Evolutionary conservation across 2,888 invertebrate genomes (phyloP).

Genomic region (Sycophila texana): DNA sequence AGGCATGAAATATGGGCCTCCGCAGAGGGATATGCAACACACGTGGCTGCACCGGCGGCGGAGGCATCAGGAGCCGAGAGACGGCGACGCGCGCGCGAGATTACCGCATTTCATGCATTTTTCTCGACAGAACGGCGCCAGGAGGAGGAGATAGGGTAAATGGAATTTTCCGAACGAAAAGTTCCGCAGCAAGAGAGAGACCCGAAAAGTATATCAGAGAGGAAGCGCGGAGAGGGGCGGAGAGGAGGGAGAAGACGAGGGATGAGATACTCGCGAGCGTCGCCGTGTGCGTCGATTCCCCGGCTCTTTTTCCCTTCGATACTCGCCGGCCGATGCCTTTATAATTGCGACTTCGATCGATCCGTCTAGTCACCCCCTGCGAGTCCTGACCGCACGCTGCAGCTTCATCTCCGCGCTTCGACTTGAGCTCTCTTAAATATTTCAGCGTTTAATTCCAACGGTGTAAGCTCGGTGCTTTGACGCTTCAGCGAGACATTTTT

Average conservation of each 20-base stretch:
- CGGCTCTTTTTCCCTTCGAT: neutral
- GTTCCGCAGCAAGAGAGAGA: neutral
- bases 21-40: neutral
- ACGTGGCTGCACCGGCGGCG: slow-evolving; percentile 8
- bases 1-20: slow-evolving; percentile 42
- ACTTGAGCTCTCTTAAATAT: slow-evolving; percentile 23
- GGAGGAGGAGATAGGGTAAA: slow-evolving; percentile 41
- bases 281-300: neutral
- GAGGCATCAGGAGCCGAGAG: neutral
- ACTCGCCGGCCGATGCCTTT: slow-evolving; percentile 16
- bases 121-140: slow-evolving; percentile 24
- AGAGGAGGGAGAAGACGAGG: neutral
- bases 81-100: slow-evolving; percentile 48
- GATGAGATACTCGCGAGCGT: no score
- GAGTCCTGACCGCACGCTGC: no score
- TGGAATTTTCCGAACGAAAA: slow-evolving; percentile 57
- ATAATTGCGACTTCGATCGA: slow-evolving; percentile 49
- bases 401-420: neutral
- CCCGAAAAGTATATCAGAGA: slow-evolving; percentile 24
- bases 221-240: neutral
- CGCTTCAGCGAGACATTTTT: neutral
- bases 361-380: neutral
- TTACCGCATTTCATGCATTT: slow-evolving; percentile 55
- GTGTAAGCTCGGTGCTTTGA: neutral
- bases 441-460: slow-evolving; percentile 38